These are phyloP conservation scores for human DNA, from an alignment of 2,113 vertebrate species.

Conservation along the genomic window DNA sequence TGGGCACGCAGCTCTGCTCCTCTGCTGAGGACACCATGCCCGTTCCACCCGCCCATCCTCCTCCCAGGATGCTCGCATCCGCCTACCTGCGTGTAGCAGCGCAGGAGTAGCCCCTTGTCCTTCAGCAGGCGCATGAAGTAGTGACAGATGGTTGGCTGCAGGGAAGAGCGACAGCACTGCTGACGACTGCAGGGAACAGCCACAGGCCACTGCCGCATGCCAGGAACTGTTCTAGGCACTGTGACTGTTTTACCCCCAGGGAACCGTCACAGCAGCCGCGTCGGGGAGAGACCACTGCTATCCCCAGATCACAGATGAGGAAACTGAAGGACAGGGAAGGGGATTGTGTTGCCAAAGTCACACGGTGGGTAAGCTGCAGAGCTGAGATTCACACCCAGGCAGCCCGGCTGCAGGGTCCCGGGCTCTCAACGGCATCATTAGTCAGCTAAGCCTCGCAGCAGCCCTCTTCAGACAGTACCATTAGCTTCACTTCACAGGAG, in stretches of 20 bases:
- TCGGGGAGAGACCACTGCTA: not conserved
- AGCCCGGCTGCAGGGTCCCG: not conserved
- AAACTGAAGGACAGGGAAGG: not conserved
- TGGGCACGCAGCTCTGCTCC: not conserved
- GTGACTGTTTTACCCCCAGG: accelerated
- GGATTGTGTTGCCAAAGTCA: not conserved
- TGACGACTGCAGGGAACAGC: accelerated
- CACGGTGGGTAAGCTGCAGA: not conserved
- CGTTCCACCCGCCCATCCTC: accelerated
- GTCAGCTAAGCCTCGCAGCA: not conserved
- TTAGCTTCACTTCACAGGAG: not conserved
- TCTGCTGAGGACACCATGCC: not conserved
- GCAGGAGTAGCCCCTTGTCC: conserved; percentile 90
- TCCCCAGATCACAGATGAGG: not conserved
- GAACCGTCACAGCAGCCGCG: not conserved
- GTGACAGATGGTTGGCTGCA: conserved; percentile 92
- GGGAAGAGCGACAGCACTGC: accelerated
- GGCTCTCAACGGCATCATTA: not conserved
- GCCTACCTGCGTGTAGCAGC: conserved; percentile 94
- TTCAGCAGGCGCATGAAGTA: conserved; percentile 95
- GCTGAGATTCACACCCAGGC: not conserved
- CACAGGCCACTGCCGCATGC: accelerated
- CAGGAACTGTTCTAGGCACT: not conserved
- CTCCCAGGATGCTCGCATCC: accelerated
- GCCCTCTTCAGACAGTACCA: not conserved